These are phyloP conservation scores for Metellina segmentata DNA, from an alignment of 2,888 invertebrate species.

Conservation along the genomic window DNA sequence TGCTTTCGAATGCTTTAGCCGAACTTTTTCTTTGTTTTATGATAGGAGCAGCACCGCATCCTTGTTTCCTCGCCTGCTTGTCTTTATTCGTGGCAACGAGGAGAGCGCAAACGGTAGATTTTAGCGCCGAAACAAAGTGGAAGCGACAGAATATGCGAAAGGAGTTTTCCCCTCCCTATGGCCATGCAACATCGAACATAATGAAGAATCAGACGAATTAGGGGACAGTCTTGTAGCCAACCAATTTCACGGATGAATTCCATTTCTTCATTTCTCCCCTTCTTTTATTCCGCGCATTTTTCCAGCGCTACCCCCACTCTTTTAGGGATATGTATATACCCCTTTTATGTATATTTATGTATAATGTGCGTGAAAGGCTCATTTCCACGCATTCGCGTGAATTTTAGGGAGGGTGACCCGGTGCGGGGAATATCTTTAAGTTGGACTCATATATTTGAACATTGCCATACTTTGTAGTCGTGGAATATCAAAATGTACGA, in stretches of 20 bases:
- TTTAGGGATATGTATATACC: slow-evolving; percentile 2
- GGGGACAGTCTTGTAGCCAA: slow-evolving; percentile 70
- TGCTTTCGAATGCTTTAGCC: not conserved
- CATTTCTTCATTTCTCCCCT: slow-evolving; percentile 41
- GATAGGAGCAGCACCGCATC: not conserved
- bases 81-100: not conserved
- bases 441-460: too few species aligned
- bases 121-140: not conserved
- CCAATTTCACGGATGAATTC: slow-evolving; percentile 72
- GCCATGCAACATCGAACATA: slow-evolving; percentile 75
- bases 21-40: not conserved
- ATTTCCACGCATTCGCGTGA: not conserved
- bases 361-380: not conserved
- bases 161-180: not conserved
- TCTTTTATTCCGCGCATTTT: not conserved
- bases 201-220: slow-evolving; percentile 72
- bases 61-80: not conserved
- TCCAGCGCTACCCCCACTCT: not conserved
- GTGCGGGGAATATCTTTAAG: too few species aligned
- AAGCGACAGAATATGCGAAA: slow-evolving; percentile 30
- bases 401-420: too few species aligned
- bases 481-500: too few species aligned
- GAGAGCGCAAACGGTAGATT: not conserved
- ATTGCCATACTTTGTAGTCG: too few species aligned
- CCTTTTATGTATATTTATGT: slow-evolving; percentile 20